Percentiles rank a stretch among this genome's conserved stretches.
phyloP scores from a whole-genome alignment of 2,888 invertebrate genomes.

The Amphipoea oculea region DNA sequence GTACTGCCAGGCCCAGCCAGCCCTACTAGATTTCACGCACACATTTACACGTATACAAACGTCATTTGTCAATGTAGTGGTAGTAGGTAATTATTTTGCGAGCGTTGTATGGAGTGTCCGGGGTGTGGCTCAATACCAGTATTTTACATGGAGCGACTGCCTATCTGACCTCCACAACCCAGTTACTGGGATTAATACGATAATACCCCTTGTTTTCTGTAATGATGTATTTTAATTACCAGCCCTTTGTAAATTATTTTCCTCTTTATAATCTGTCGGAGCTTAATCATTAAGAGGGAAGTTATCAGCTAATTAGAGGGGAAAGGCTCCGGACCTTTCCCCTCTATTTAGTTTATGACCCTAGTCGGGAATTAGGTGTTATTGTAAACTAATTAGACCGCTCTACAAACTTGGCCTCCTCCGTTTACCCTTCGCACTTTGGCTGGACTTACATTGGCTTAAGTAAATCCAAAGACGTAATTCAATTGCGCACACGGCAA shows the following conservation, averaged over 20 bases:
- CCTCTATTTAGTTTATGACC: slow-evolving; percentile 21
- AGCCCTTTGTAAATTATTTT: slow-evolving; percentile 12
- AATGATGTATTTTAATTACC: not conserved
- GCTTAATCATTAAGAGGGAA: slow-evolving; percentile 4
- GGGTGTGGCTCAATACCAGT: too few relatives aligned
- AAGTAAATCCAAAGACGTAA: slow-evolving; percentile 1
- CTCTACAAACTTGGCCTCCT: slow-evolving; percentile 7
- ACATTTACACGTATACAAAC: too few relatives aligned
- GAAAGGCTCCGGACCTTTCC: not conserved
- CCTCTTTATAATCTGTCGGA: not conserved
- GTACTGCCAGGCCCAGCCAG: too few relatives aligned
- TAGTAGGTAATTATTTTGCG: too few relatives aligned
- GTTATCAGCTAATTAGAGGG: not conserved
- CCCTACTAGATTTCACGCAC: too few relatives aligned
- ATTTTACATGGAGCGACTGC: too few relatives aligned
- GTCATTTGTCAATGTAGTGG: too few relatives aligned
- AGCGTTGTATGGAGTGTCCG: too few relatives aligned
- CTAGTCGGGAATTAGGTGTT: slow-evolving; percentile 2
- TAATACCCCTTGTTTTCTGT: too few relatives aligned
- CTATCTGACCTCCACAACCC: too few relatives aligned
- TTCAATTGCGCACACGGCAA: not conserved
- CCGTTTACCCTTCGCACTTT: slow-evolving; percentile 8
- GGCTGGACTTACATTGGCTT: not conserved
- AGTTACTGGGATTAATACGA: too few relatives aligned
- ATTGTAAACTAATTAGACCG: slow-evolving; percentile 26